Evolutionary conservation across 2,888 invertebrate species (phyloP).

Genomic region (Pyralis farinalis): DNA sequence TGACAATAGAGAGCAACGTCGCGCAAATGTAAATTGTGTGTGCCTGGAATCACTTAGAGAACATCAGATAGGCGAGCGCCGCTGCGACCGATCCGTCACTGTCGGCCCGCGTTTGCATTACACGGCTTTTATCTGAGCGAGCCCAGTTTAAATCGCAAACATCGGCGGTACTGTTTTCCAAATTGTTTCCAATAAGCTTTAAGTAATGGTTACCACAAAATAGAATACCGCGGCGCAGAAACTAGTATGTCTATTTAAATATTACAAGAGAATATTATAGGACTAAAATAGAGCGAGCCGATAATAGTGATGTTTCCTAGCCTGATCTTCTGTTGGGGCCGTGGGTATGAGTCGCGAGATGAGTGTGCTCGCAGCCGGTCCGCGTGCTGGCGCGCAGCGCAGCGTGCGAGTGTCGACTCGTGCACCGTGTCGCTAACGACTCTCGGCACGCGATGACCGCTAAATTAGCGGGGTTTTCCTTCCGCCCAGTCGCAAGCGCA

Average conservation of each 20-base stretch:
- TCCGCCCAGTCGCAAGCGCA: conserved; percentile 61
- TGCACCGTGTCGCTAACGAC: conserved; percentile 55
- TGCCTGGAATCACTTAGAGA: conserved; percentile 74
- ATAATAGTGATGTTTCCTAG: conserved; percentile 64
- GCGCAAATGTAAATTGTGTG: conserved; percentile 74
- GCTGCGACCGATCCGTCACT: conserved; percentile 76
- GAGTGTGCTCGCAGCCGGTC: conserved; percentile 30
- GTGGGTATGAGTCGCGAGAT: conserved; percentile 35
- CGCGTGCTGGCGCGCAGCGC: conserved; percentile 23
- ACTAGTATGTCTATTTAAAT: conserved; percentile 46
- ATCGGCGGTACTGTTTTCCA: conserved; percentile 73
- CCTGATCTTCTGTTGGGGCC: conserved; percentile 32
- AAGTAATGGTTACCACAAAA: conserved; percentile 62
- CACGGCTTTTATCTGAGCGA: conserved; percentile 72
- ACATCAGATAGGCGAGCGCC: conserved; percentile 76
- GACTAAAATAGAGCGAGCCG: conserved; percentile 48
- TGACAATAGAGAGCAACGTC: conserved; percentile 68
- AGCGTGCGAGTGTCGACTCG: conserved; percentile 17
- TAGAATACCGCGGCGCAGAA: conserved; percentile 40
- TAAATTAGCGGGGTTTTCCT: conserved; percentile 74
- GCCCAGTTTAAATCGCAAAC: conserved; percentile 72
- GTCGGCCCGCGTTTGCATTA: conserved; percentile 76
- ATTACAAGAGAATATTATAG: conserved; percentile 48
- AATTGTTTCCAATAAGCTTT: conserved; percentile 77
- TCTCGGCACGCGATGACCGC: conserved; percentile 61